A percentile compares a stretch with the other conserved stretches of the same genome.
These are phyloP conservation scores for Porites divaricata DNA, from an alignment of 92 coral and sea anemone genomes.

Conservation along the genomic window DNA sequence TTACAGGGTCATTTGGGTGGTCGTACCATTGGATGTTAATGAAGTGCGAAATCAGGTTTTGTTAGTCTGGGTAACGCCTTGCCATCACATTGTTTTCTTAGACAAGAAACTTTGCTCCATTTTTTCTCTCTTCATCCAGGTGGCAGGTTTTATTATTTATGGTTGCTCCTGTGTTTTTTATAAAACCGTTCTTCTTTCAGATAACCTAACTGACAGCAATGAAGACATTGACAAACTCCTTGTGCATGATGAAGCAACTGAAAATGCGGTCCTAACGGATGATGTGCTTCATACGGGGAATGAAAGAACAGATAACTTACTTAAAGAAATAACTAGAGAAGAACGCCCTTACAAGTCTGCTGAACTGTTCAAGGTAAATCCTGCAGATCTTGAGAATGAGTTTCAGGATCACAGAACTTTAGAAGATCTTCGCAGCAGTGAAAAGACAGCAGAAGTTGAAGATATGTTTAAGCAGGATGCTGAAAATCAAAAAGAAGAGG, in stretches of 20 bases:
- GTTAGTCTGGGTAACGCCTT: too few species aligned
- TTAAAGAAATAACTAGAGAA: constrained; percentile 43
- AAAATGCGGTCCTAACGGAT: constrained; percentile 39
- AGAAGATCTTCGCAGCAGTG: constrained; percentile 11
- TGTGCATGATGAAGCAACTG: constrained; percentile 65
- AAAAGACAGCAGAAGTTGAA: constrained; percentile 17
- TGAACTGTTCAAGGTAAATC: constrained; percentile 37
- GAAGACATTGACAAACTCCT: constrained; percentile 87
- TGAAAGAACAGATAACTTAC: constrained; percentile 50
- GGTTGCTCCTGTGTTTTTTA: too few species aligned
- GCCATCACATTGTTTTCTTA: too few species aligned
- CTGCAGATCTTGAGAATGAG: constrained; percentile 41
- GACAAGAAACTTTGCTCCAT: too few species aligned
- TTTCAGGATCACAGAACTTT: constrained; percentile 11
- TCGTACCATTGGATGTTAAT: too few species aligned
- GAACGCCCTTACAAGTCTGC: constrained; percentile 34
- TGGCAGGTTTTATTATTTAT: too few species aligned
- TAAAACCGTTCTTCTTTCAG: constrained; percentile 19
- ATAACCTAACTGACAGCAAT: constrained; percentile 70
- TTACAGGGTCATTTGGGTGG: too few species aligned
- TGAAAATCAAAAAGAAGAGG: constrained; percentile 42
- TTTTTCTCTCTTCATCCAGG: too few species aligned
- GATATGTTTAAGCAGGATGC: constrained; percentile 26
- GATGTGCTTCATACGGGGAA: constrained; percentile 37
- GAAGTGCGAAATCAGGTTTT: too few species aligned